These are phyloP conservation scores for Clarias batrachus DNA, from an alignment of 2,113 vertebrate species.

Conservation along the genomic window DNA sequence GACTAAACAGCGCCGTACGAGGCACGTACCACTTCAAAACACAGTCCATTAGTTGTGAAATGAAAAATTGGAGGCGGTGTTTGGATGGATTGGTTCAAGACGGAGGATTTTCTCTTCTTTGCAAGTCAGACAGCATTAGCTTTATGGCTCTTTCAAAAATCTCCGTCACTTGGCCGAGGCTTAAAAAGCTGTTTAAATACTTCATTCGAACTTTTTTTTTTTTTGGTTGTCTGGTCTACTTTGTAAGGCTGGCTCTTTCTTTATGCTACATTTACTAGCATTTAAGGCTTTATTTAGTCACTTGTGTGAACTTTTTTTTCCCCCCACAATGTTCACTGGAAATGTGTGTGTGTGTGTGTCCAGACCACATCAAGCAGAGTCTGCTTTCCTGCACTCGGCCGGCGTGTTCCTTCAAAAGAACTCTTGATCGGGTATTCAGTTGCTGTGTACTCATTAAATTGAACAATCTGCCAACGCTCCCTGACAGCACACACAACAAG, in stretches of 20 bases:
- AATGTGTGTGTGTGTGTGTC: conserved; percentile 57
- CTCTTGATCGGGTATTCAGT: conserved; percentile 76
- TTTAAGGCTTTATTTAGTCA: conserved; percentile 41
- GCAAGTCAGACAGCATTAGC: not conserved
- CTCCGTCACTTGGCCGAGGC: not conserved
- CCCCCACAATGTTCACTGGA: conserved; percentile 42
- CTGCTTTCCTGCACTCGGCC: conserved; percentile 70
- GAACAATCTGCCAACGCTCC: conserved; percentile 77
- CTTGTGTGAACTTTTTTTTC: conserved; percentile 54
- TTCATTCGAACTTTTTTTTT: not conserved
- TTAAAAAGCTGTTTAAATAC: not conserved
- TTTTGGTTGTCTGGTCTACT: not conserved
- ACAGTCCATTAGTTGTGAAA: not conserved
- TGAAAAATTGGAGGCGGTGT: not conserved
- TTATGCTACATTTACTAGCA: conserved; percentile 29
- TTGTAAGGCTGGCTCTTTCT: not conserved
- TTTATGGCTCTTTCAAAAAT: not conserved
- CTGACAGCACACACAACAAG: conserved; percentile 72
- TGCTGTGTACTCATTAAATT: conserved; percentile 78
- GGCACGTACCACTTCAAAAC: not conserved
- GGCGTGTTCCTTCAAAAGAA: conserved; percentile 69
- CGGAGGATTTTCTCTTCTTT: conserved; percentile 17
- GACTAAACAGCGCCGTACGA: conserved; percentile 11
- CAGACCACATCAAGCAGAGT: conserved; percentile 64
- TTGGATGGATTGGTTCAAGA: not conserved